Percentiles rank a stretch among this genome's conserved stretches.
Evolutionary conservation across 2,797 vertebrate genomes (phyloP).

Genomic region (Hippocampus kuda): DNA sequence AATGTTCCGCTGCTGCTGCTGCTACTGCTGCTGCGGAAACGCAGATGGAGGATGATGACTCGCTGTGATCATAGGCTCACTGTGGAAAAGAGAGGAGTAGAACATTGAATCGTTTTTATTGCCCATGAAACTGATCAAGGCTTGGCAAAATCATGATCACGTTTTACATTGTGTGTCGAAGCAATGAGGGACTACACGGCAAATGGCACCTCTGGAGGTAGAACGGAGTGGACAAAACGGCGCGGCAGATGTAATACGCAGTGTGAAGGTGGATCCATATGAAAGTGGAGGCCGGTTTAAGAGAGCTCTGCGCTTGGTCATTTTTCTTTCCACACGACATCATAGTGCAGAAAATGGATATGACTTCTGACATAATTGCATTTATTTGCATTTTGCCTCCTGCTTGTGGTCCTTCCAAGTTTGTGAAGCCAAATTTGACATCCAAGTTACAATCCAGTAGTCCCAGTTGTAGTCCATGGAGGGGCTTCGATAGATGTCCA

Average conservation of each 20-base stretch:
- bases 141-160: not conserved
- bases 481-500: no score
- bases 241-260: no score
- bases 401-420: slow-evolving; percentile 46
- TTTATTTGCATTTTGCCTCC: slow-evolving; percentile 50
- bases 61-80: not conserved
- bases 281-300: not conserved
- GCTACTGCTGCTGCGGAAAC: not conserved
- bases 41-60: slow-evolving; percentile 1
- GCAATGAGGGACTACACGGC: not conserved
- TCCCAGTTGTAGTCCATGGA: no score
- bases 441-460: not conserved
- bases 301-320: slow-evolving; percentile 43
- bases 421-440: slow-evolving; percentile 33
- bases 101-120: not conserved
- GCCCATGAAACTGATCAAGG: not conserved
- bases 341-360: slow-evolving; percentile 60
- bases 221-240: not conserved
- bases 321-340: slow-evolving; percentile 42
- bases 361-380: slow-evolving; percentile 51
- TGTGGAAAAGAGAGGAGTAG: not conserved
- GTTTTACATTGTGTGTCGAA: not conserved
- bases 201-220: not conserved
- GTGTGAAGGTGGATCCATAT: not conserved
- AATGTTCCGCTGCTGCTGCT: slow-evolving; percentile 1